phyloP scores from a whole-genome alignment of 2,888 invertebrate genomes.

The Allacma fusca region DNA sequence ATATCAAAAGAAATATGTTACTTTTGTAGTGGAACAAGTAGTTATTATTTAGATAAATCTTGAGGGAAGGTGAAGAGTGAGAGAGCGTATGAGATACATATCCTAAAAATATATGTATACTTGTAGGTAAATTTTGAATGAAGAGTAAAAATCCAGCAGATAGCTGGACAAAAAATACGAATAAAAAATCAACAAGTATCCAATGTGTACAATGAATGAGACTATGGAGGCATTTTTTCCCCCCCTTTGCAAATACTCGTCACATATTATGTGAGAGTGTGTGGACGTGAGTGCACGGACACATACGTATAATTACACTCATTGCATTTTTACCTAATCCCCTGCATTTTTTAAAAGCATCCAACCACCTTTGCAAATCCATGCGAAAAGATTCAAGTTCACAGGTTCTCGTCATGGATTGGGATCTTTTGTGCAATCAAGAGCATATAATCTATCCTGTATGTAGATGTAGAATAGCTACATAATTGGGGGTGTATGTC shows the following conservation, averaged over 20 bases:
- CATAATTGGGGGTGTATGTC: too few species aligned
- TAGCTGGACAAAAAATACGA: background rate
- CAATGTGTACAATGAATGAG: background rate
- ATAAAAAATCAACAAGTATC: background rate
- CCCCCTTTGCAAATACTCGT: too few species aligned
- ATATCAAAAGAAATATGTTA: background rate
- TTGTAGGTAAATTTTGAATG: background rate
- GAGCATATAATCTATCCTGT: too few species aligned
- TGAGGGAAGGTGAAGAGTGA: too few species aligned
- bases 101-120: too few species aligned
- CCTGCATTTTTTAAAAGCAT: background rate
- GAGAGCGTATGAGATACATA: too few species aligned
- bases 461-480: too few species aligned
- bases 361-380: background rate
- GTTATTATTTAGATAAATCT: too few species aligned
- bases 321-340: background rate
- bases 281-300: too few species aligned
- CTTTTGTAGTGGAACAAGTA: too few species aligned
- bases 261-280: too few species aligned
- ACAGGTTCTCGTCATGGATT: background rate
- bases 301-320: too few species aligned
- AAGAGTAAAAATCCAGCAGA: background rate
- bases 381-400: slow-evolving; percentile 6
- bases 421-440: background rate
- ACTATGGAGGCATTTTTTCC: background rate